These are phyloP conservation scores for Gymnobelideus leadbeateri DNA, from an alignment of 2,113 vertebrate genomes.

Conservation along the genomic window DNA sequence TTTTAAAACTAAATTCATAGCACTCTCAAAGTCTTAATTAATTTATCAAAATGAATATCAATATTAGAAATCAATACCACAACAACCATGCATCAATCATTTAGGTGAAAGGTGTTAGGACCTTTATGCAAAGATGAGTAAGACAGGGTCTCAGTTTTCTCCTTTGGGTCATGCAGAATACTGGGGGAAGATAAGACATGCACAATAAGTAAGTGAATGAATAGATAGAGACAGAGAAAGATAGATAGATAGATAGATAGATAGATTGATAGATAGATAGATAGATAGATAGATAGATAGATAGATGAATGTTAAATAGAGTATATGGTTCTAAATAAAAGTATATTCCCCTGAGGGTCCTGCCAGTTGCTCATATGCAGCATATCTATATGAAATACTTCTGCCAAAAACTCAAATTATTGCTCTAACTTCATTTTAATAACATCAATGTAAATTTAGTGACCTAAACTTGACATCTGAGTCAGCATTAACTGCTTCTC, in stretches of 20 bases:
- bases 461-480: not conserved
- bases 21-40: constrained; percentile 15
- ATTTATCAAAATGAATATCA: not conserved
- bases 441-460: not conserved
- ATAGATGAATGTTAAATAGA: too few species aligned
- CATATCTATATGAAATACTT: not conserved
- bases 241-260: too few species aligned
- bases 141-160: not conserved
- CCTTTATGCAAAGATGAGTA: not conserved
- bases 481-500: not conserved
- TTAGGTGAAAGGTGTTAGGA: not conserved
- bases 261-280: too few species aligned
- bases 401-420: not conserved
- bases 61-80: not conserved
- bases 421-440: not conserved
- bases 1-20: constrained; percentile 1
- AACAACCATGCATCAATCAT: not conserved
- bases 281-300: too few species aligned
- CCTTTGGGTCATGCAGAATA: not conserved
- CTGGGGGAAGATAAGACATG: too few species aligned
- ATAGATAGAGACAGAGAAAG: too few species aligned
- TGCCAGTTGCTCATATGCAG: not conserved
- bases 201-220: too few species aligned
- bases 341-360: not conserved
- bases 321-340: not conserved